Conservation (phyloP, 2,888 invertebrate species). For the Epirrita christyi region DNA sequence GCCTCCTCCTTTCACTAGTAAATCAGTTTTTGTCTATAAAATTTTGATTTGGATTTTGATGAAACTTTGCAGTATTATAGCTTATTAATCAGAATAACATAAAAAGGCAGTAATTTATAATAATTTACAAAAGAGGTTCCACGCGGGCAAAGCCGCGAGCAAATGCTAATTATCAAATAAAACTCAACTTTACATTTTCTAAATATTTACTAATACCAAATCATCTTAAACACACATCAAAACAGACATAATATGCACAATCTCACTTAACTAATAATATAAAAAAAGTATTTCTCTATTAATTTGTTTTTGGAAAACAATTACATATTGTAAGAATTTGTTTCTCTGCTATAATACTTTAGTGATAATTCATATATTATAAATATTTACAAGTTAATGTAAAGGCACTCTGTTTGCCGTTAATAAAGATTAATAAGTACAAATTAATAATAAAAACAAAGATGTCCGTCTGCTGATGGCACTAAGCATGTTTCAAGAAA, state of each 20-base stretch:
- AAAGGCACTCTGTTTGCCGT: constrained; percentile 79
- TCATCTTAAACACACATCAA: constrained; percentile 84
- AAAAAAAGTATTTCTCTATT: constrained; percentile 64
- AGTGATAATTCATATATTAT: constrained; percentile 50
- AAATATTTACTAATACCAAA: constrained; percentile 84
- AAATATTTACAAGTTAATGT: constrained; percentile 78
- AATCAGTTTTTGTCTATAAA: too few species aligned
- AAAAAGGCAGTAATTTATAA: too few species aligned
- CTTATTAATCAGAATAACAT: too few species aligned
- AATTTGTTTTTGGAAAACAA: constrained; percentile 80
- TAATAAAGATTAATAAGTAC: constrained; percentile 71
- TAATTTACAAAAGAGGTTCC: too few species aligned
- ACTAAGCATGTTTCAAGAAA: constrained; percentile 75
- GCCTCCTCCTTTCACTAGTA: too few species aligned
- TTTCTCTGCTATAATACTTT: constrained; percentile 70
- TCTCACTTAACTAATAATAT: constrained; percentile 79
- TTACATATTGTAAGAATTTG: constrained; percentile 64
- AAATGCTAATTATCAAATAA: too few species aligned
- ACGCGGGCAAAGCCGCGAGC: too few species aligned
- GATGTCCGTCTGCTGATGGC: constrained; percentile 78
- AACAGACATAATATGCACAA: constrained; percentile 84
- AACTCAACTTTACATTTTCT: constrained; percentile 63
- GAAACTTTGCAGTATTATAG: too few species aligned
- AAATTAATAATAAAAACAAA: constrained; percentile 72
- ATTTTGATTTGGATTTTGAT: too few species aligned